Evolutionary conservation across 1,140 invertebrate species (phyloP).

Genomic region (Heliconius hewitsoni): DNA sequence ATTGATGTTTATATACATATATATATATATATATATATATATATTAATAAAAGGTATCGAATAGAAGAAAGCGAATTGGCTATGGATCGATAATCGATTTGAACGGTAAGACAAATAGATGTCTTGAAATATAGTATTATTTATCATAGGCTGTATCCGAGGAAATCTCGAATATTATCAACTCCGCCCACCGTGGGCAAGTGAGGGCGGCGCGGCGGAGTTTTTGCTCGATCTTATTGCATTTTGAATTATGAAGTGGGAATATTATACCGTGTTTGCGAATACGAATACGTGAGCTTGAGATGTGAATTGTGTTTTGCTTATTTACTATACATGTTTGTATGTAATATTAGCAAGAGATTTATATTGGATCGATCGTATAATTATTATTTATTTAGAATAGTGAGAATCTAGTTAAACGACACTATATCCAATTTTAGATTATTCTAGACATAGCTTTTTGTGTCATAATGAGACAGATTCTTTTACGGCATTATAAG

Average conservation of each 20-base stretch:
- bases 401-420: too few species aligned
- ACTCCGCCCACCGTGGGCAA: slow-evolving; percentile 34
- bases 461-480: too few species aligned
- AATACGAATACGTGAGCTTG: slow-evolving; percentile 16
- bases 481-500: too few species aligned
- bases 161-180: slow-evolving; percentile 36
- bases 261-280: slow-evolving; percentile 35
- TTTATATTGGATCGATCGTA: neutral
- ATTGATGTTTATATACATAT: too few species aligned
- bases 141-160: slow-evolving; percentile 36
- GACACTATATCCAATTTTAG: too few species aligned
- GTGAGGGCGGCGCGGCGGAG: slow-evolving; percentile 33
- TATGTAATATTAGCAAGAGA: neutral
- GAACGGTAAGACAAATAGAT: slow-evolving; percentile 39
- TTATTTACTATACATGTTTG: neutral
- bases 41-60: neutral
- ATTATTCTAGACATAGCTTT: too few species aligned
- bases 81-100: slow-evolving; percentile 33
- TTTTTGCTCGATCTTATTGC: slow-evolving; percentile 40
- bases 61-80: slow-evolving; percentile 16
- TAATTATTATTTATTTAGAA: neutral
- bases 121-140: slow-evolving; percentile 35
- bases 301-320: slow-evolving; percentile 17
- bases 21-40: too few species aligned
- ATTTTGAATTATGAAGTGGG: slow-evolving; percentile 45